These are phyloP conservation scores for Empis stercorea DNA, from an alignment of 2,888 invertebrate genomes.

Conservation along the genomic window DNA sequence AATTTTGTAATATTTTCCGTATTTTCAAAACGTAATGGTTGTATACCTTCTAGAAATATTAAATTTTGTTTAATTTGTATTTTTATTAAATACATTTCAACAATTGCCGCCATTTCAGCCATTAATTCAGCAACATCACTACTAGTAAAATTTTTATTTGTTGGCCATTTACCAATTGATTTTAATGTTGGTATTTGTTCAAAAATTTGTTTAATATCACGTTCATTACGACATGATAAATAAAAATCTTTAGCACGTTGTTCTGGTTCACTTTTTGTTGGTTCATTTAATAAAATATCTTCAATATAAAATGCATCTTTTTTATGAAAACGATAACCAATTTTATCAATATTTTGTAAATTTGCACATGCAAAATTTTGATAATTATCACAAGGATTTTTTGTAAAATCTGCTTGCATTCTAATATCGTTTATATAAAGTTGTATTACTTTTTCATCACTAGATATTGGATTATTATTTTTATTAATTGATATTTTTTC, in stretches of 20 bases:
- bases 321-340: not conserved
- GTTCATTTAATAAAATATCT: not conserved
- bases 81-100: not conserved
- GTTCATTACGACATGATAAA: not conserved
- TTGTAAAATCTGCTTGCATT: not conserved
- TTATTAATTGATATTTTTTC: no score
- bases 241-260: not conserved
- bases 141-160: not conserved
- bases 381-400: not conserved
- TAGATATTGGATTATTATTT: no score
- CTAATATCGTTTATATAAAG: not conserved
- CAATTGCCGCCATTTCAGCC: not conserved
- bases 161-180: not conserved
- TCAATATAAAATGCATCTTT: constrained; percentile 1
- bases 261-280: not conserved
- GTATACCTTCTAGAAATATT: not conserved
- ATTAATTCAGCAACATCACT: not conserved
- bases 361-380: not conserved
- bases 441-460: not conserved
- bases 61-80: not conserved
- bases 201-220: not conserved
- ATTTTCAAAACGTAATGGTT: not conserved
- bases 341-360: not conserved
- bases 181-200: not conserved
- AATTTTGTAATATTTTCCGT: not conserved